A percentile compares a stretch with the other conserved stretches of the same genome.
Conservation (phyloP, 1,140 invertebrate species). For the Leptinotarsa texana region DNA sequence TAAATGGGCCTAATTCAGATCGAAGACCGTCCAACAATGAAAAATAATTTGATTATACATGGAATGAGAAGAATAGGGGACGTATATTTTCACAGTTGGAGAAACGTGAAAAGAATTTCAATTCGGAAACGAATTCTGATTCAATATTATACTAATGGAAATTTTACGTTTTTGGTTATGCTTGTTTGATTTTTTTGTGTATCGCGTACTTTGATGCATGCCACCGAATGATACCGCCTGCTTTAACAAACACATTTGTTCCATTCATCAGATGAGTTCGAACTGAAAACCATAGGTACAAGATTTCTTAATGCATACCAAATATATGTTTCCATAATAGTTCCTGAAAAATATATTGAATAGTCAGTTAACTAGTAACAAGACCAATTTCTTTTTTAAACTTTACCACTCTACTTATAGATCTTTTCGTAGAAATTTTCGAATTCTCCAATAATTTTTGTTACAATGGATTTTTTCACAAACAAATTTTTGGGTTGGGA, state of each 20-base stretch:
- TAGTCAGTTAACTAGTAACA: too few relatives aligned
- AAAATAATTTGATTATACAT: conserved; percentile 1
- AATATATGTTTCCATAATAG: too few relatives aligned
- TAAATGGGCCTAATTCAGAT: conserved; percentile 17
- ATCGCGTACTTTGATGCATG: not conserved
- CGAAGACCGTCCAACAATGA: conserved; percentile 6
- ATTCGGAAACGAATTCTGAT: conserved; percentile 8
- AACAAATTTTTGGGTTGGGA: too few relatives aligned
- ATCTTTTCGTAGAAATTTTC: too few relatives aligned
- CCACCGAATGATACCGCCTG: not conserved
- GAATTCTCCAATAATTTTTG: too few relatives aligned
- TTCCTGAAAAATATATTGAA: too few relatives aligned
- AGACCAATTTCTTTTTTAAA: too few relatives aligned
- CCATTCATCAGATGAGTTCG: not conserved
- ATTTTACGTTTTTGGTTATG: not conserved
- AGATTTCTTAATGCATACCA: too few relatives aligned
- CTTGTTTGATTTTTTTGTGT: not conserved
- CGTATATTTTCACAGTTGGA: conserved; percentile 2
- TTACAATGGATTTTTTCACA: too few relatives aligned
- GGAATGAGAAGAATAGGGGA: not conserved
- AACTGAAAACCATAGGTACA: too few relatives aligned
- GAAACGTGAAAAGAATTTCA: not conserved
- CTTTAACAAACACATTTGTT: not conserved
- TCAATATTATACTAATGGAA: conserved; percentile 3
- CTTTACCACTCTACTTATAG: too few relatives aligned